Evolutionary conservation across 2,797 vertebrate genomes (phyloP).

Genomic region (Aulostomus chinensis): DNA sequence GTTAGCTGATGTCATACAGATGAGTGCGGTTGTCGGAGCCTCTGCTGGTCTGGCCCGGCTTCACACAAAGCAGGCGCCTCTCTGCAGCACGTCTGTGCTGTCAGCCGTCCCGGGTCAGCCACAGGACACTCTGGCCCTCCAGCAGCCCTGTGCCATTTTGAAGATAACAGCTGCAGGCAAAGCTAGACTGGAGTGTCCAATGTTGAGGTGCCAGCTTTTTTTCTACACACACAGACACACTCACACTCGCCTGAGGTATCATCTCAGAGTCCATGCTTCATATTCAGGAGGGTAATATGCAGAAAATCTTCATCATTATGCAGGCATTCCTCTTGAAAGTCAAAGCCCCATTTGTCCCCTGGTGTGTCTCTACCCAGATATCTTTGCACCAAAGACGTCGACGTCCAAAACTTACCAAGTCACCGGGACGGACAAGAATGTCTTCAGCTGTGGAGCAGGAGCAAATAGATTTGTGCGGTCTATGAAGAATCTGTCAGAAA

Average conservation of each 20-base stretch:
- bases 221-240: slow-evolving; percentile 21
- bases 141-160: slow-evolving; percentile 68
- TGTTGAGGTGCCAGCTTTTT: slow-evolving; percentile 58
- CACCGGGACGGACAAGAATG: slow-evolving; percentile 38
- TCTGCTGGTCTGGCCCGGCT: slow-evolving; percentile 31
- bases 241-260: slow-evolving; percentile 18
- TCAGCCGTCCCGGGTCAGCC: slow-evolving; percentile 38
- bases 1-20: slow-evolving; percentile 12
- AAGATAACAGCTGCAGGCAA: slow-evolving; percentile 69
- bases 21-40: slow-evolving; percentile 10
- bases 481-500: slow-evolving; percentile 62
- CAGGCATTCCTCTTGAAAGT: slow-evolving; percentile 43
- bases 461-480: slow-evolving; percentile 53
- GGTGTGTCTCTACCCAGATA: slow-evolving; percentile 23
- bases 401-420: slow-evolving; percentile 55
- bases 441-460: slow-evolving; percentile 36
- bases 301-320: slow-evolving; percentile 26
- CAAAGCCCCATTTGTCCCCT: slow-evolving; percentile 38
- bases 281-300: slow-evolving; percentile 22
- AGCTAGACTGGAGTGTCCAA: slow-evolving; percentile 37
- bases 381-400: slow-evolving; percentile 41
- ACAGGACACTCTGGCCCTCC: slow-evolving; percentile 44
- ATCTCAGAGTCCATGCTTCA: slow-evolving; percentile 3
- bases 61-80: slow-evolving; percentile 34
- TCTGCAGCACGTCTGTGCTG: slow-evolving; percentile 23